Conservation (phyloP, 2,797 vertebrate genomes). For the Melanotaenia boesemani region DNA sequence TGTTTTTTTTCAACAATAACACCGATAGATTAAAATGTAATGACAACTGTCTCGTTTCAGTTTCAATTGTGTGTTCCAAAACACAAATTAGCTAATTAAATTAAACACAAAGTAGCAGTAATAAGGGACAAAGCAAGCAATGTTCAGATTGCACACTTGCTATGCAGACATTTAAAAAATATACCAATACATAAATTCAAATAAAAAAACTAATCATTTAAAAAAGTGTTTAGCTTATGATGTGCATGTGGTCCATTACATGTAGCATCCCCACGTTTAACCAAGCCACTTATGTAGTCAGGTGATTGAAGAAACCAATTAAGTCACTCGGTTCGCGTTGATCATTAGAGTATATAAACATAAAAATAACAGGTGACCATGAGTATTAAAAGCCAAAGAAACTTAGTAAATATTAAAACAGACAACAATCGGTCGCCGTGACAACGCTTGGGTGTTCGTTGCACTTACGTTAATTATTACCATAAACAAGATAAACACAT, state of each 20-base stretch:
- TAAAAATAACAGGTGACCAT: not conserved
- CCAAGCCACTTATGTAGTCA: not conserved
- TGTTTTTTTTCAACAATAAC: not conserved
- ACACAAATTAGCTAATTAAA: not conserved
- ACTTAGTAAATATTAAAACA: not conserved
- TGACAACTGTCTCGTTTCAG: not conserved
- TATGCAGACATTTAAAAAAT: not conserved
- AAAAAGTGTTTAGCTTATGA: not conserved
- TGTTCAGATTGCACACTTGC: not conserved
- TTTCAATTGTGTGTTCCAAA: not conserved
- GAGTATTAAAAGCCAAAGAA: not conserved
- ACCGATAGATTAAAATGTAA: not conserved
- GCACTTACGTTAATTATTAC: conserved; percentile 22
- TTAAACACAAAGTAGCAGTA: not conserved
- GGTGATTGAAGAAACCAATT: conserved; percentile 13
- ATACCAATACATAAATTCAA: not conserved
- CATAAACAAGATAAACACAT: conserved; percentile 11
- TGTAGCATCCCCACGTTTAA: not conserved
- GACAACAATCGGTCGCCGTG: conserved; percentile 35
- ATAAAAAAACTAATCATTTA: not conserved
- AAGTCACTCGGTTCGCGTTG: conserved; percentile 1
- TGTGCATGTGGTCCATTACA: not conserved
- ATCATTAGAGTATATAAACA: not conserved
- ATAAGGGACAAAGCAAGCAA: not conserved
- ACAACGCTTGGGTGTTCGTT: conserved; percentile 27